Base-by-base conservation (phyloP, 1,140 invertebrate species). In the Drosophila hydei region DNA sequence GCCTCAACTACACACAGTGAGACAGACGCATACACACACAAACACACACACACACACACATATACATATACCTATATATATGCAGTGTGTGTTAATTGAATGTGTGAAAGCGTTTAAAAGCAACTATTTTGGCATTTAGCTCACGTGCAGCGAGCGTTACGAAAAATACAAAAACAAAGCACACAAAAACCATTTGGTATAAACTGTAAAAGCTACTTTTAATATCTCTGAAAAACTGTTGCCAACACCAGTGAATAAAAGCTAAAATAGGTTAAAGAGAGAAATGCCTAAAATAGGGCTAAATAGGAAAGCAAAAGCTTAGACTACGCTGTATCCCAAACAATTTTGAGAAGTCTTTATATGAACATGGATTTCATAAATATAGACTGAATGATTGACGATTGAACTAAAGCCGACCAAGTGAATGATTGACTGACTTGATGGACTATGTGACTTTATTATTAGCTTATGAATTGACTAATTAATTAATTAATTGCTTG, bases 131-230 rank as follows among this genome's bases (percentile, higher is more conserved):
- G 55, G 71, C 65, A 72, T 23, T 42, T 54, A 60, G 12, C 52
- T 72, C 69, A 72, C 69, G 69, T 72, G 69, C 69, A 60, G 36
- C 21, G 52, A n/a, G 16, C 23, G 30, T 69, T 62, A 69, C 65
- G 30, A 63, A 60, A 52, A 51, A 14, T 30, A 23, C 23, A 64
- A 23, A 16, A 11, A 60, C 16, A 60, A 60, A 27, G 36, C n/a
- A 18, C 25, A 40, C 40, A 38, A 25, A 51, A 40, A 51, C 7
- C 9, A 25, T 42, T 51, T 50, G 48, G 19, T 36, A 60, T 27
- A 14, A 30, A 52, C 42, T 40, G 30, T 42, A 36, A 54, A 54
- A 27, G 27, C 19, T 21, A 54, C 21, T 55, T 16, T 42, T 55
- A 42, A 42, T 55, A 55, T 42, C 52, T 25, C 38, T 14, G 21